phyloP scores from a whole-genome alignment of 2,888 invertebrate species.

The Pseudeuparius sepicola region DNA sequence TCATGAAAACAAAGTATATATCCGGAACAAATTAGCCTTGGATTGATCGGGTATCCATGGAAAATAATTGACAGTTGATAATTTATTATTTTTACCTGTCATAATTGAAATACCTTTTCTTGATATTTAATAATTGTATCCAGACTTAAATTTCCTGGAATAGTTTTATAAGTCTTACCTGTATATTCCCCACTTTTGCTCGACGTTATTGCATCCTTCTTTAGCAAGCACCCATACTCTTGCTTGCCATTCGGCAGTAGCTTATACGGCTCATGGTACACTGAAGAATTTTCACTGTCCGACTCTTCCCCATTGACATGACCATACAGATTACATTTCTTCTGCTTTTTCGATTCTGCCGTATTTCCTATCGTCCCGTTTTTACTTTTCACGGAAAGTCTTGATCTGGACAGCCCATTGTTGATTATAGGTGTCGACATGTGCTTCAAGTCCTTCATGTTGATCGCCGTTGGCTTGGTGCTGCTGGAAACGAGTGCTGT shows the following conservation, averaged over 20 bases:
- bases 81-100: too few species aligned
- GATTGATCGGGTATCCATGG: too few species aligned
- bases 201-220: conserved; percentile 41
- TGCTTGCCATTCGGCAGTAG: conserved; percentile 42
- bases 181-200: conserved; percentile 47
- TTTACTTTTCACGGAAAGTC: conserved; percentile 41
- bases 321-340: conserved; percentile 40
- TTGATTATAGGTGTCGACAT: conserved; percentile 48
- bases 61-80: too few species aligned
- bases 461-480: conserved; percentile 45
- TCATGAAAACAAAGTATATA: too few species aligned
- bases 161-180: too few species aligned
- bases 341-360: conserved; percentile 35
- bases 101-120: too few species aligned
- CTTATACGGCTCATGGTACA: conserved; percentile 49
- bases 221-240: conserved; percentile 43
- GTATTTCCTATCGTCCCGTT: conserved; percentile 33
- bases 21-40: too few species aligned
- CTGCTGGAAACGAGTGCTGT: conserved; percentile 48
- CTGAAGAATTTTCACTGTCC: conserved; percentile 47
- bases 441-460: conserved; percentile 49
- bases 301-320: conserved; percentile 43
- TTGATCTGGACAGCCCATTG: conserved; percentile 44
- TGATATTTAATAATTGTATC: too few species aligned
- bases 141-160: too few species aligned